Evolutionary conservation across 2,113 vertebrate genomes (phyloP).

Genomic region (Serinus canaria): DNA sequence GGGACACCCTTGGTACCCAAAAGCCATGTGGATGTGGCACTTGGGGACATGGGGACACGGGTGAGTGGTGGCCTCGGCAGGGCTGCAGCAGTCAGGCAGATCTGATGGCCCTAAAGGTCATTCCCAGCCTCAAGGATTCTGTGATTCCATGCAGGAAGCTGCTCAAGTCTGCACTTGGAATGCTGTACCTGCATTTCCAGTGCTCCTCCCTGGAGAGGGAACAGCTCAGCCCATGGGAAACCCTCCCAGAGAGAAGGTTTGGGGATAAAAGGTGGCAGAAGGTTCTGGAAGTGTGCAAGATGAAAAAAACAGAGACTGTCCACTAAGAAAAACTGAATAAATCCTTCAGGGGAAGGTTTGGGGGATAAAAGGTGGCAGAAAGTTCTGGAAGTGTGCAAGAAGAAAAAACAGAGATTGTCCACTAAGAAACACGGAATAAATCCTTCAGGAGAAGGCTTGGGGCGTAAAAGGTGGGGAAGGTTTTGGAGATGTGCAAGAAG

Average conservation of each 20-base stretch:
- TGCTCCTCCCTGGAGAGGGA: background rate
- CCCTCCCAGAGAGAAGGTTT: background rate
- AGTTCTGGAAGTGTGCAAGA: background rate
- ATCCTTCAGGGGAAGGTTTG: background rate
- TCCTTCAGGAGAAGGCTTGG: background rate
- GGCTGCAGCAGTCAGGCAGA: fast-evolving
- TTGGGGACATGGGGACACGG: background rate
- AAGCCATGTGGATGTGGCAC: fast-evolving
- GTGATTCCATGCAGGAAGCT: background rate
- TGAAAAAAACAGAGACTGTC: background rate
- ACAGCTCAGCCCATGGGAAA: background rate
- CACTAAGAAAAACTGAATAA: background rate
- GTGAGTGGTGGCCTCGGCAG: background rate
- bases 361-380: background rate
- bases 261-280: background rate
- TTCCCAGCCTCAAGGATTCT: background rate
- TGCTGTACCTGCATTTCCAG: background rate
- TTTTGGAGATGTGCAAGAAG: background rate
- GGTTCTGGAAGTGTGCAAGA: background rate
- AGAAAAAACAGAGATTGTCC: background rate
- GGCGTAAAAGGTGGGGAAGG: background rate
- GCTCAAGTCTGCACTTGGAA: background rate
- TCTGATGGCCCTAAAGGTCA: background rate
- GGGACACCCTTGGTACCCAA: background rate
- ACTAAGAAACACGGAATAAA: background rate